Evolutionary conservation across 2,888 invertebrate species (phyloP).

Genomic region (Andrena bicolor): DNA sequence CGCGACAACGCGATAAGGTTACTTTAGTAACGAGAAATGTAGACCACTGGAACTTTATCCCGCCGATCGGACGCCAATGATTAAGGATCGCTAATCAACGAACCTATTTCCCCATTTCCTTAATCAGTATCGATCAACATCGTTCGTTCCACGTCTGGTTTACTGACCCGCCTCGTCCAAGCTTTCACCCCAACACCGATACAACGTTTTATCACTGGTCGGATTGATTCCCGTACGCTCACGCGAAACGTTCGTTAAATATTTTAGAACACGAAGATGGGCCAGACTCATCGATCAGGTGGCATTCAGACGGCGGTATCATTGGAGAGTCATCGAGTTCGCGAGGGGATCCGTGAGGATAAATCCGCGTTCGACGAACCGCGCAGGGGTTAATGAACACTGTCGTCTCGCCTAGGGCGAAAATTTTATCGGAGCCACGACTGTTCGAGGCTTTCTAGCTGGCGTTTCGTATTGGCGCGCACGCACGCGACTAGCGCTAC

Average conservation of each 20-base stretch:
- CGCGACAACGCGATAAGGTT: too few species aligned
- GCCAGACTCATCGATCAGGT: neutral
- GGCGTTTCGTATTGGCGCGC: neutral
- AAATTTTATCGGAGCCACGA: slow-evolving; percentile 28
- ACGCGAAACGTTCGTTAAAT: neutral
- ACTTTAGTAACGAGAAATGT: too few species aligned
- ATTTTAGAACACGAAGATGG: neutral
- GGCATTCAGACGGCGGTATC: neutral
- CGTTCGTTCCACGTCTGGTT: too few species aligned
- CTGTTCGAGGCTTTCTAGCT: slow-evolving; percentile 23
- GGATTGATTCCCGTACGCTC: neutral
- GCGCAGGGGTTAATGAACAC: slow-evolving; percentile 52
- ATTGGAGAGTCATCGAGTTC: neutral
- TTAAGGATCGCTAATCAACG: too few species aligned
- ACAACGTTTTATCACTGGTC: neutral
- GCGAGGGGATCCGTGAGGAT: slow-evolving; percentile 15
- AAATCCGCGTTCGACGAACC: slow-evolving; percentile 23
- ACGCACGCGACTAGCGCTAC: slow-evolving; percentile 13
- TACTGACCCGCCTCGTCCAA: neutral
- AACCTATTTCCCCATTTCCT: too few species aligned
- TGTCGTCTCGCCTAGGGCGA: slow-evolving; percentile 48
- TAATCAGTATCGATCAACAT: too few species aligned
- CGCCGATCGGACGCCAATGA: too few species aligned
- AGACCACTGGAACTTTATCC: too few species aligned
- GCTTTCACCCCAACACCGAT: neutral